A percentile compares a stretch with the other conserved stretches of the same genome.
Conservation (phyloP, 2,113 vertebrate species). For the Cinclus mexicanus region DNA sequence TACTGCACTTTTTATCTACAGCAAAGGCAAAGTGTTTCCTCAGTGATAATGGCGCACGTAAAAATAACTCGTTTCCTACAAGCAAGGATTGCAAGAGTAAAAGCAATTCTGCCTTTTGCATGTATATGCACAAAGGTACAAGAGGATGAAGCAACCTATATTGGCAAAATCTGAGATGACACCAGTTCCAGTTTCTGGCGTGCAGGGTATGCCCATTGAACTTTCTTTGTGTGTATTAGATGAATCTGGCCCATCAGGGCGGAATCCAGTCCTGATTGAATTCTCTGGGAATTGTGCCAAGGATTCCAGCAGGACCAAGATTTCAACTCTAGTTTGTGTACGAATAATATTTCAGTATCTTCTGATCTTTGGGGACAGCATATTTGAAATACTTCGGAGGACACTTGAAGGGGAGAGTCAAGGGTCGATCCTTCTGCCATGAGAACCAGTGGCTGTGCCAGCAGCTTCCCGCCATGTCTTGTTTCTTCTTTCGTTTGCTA, state of each 20-base stretch:
- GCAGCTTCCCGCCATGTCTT: background rate
- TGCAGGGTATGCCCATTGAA: background rate
- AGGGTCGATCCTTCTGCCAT: slow-evolving; percentile 12
- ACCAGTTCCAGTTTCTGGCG: background rate
- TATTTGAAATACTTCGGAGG: slow-evolving; percentile 49
- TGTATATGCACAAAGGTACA: background rate
- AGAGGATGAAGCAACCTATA: background rate
- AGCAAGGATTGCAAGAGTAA: background rate
- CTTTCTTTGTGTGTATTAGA: background rate
- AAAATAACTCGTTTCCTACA: background rate
- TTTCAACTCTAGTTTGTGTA: background rate
- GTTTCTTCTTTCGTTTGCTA: background rate
- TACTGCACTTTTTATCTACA: background rate
- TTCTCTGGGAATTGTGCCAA: slow-evolving; percentile 30
- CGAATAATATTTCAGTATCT: background rate
- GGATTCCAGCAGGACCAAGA: background rate
- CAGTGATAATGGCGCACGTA: background rate
- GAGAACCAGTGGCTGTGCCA: slow-evolving; percentile 48
- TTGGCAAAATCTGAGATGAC: background rate
- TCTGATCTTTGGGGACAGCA: slow-evolving; percentile 48
- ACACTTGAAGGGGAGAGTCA: slow-evolving; percentile 8
- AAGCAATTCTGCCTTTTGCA: background rate
- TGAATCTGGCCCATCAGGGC: background rate
- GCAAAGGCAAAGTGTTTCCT: background rate
- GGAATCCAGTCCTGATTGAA: background rate